A percentile compares a stretch with the other conserved stretches of the same genome.
Conservation (phyloP, 2,797 vertebrate species). For the Pelobates cultripes region DNA sequence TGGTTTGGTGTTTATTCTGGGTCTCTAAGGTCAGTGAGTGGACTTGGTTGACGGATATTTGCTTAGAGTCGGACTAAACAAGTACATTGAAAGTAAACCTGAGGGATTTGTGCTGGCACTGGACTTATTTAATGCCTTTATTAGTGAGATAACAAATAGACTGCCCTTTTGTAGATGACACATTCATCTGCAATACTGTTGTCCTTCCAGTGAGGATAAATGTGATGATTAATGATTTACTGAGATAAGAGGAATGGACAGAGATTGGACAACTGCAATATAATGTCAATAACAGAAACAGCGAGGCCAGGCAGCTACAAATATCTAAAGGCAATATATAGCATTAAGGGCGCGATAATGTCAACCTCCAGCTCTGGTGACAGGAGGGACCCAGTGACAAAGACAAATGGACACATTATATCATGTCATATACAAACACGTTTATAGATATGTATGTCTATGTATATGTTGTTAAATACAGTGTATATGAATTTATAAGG, state of each 20-base stretch:
- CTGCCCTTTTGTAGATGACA: background rate
- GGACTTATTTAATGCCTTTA: slow-evolving; percentile 14
- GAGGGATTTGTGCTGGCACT: background rate
- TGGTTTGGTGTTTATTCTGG: background rate
- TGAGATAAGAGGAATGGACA: background rate
- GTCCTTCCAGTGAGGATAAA: slow-evolving; percentile 3
- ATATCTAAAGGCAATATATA: background rate
- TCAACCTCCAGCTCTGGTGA: background rate
- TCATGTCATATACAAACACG: too few species aligned
- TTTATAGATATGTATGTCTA: too few species aligned
- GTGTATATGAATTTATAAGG: too few species aligned
- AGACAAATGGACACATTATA: too few species aligned
- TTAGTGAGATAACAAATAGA: slow-evolving; percentile 14
- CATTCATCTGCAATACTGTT: background rate
- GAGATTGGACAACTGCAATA: background rate
- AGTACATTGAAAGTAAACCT: background rate
- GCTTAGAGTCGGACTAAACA: background rate
- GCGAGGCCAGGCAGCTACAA: background rate
- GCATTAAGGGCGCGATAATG: background rate
- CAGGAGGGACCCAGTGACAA: too few species aligned
- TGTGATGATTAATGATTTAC: background rate
- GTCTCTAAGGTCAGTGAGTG: background rate
- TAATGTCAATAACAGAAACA: background rate
- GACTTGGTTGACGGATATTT: background rate
- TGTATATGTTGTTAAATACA: too few species aligned